phyloP scores from a whole-genome alignment of 2,113 vertebrate genomes.

The Eira barbara region DNA sequence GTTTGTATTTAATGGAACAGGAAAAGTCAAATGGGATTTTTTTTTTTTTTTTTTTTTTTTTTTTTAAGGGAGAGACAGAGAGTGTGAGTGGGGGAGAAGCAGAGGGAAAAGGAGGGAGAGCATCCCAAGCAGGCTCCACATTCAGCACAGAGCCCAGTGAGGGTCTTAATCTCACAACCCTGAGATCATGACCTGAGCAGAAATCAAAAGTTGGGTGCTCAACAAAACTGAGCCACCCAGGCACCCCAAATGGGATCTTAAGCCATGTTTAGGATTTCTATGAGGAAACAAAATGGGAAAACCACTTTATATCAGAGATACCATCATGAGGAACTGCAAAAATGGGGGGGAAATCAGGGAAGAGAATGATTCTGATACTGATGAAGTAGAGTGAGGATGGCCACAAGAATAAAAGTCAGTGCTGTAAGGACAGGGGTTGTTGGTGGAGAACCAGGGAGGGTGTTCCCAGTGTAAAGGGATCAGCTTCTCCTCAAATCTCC shows the following conservation, averaged over 20 bases:
- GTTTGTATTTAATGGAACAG: background rate
- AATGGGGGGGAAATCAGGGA: background rate
- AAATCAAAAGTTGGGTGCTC: background rate
- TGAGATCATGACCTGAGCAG: background rate
- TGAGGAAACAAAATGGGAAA: background rate
- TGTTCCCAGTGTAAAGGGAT: rapidly evolving
- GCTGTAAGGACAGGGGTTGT: rapidly evolving
- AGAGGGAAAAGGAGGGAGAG: background rate
- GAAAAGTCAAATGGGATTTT: background rate
- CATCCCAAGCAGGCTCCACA: background rate
- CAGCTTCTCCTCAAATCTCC: background rate
- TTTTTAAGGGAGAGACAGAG: background rate
- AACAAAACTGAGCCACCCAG: background rate
- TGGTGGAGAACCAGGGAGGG: background rate
- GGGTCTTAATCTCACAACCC: background rate
- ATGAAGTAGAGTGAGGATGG: rapidly evolving
- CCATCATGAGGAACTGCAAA: background rate
- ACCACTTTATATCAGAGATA: background rate
- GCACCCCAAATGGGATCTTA: background rate
- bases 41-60: background rate
- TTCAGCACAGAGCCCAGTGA: background rate
- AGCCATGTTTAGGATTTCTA: background rate
- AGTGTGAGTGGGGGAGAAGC: background rate
- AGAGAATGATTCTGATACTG: background rate
- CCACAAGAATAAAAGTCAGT: background rate